A percentile compares a stretch with the other conserved stretches of the same genome.
Evolutionary conservation across 2,113 vertebrate genomes (phyloP).

Genomic region (Macquaria australasica): DNA sequence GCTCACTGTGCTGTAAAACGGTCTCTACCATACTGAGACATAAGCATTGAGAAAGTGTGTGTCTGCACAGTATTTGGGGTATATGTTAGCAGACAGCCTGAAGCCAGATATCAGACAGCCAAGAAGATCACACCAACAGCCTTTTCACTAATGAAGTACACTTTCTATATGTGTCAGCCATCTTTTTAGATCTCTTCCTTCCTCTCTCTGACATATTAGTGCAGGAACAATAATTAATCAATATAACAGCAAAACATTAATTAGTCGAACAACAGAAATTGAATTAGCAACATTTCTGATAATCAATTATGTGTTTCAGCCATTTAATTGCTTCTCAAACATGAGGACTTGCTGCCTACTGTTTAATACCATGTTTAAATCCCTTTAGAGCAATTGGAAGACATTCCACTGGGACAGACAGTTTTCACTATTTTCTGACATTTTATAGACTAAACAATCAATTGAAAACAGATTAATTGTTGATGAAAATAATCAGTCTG

Average conservation of each 20-base stretch:
- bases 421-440: not conserved
- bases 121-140: not conserved
- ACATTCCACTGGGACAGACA: not conserved
- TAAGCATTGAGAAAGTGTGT: not conserved
- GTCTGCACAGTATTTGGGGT: not conserved
- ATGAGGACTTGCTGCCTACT: not conserved
- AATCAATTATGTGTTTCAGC: not conserved
- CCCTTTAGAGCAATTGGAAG: not conserved
- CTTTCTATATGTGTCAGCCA: not conserved
- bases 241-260: not conserved
- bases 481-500: not conserved
- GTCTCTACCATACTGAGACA: not conserved
- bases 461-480: not conserved
- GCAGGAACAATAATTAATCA: not conserved
- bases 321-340: not conserved
- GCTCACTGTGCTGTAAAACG: not conserved
- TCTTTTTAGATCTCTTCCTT: not conserved
- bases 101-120: slow-evolving; percentile 9
- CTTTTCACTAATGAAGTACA: slow-evolving; percentile 1
- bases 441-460: not conserved
- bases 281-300: not conserved
- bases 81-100: not conserved
- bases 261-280: not conserved
- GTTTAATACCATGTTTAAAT: not conserved
- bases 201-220: not conserved